Evolutionary conservation across 2,888 invertebrate species (phyloP), one percentile per base, ranked within the genome.

Genomic region (Ctena decussata): DNA sequence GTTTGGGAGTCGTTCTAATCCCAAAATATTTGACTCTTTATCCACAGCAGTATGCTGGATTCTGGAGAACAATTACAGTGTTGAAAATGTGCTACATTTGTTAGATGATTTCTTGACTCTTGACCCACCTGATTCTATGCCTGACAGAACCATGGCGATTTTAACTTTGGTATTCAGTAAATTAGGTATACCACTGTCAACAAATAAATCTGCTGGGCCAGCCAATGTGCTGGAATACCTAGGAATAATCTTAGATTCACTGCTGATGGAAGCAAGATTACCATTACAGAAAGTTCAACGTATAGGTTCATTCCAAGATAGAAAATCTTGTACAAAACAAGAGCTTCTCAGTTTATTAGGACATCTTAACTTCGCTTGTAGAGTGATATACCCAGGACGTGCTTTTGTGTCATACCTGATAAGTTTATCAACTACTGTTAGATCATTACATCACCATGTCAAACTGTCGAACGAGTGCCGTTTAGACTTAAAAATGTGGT

Each of bases 91-190:
- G 15, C 72, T 87, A 2, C 81, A 87, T 44, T 37, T 89, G 15
- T 65, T 89, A 18, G 87, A 89, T 77, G 85, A 87, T 57, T 89
- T 86, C 46, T 35, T 89, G 5, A 72, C 82, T n/a, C 35, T 87
- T 32, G 80, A 85, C 11, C 8, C 21, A 6, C 77, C 83, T 8
- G 21, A 53, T 11, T 11, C 18, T 30, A 46, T 53, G 18, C 82
- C 82, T 2, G 73, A 86, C 32, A 70, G 82, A 18, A 87, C 84
- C 21, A 89, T 87, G 86, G 84, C 80, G 21, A 32, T 84, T 2
- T 24, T 87, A 11, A 76, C 65, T 32, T 27, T 44, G 6, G 44
- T 90, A 6, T 90, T 90, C 32, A 71, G 77, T 3, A 74, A 32
- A 21, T 77, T 90, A 1, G 79, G 79, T 15, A 80, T 90, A 39